Evolutionary conservation across 2,888 invertebrate species (phyloP).

Genomic region (Palloptera scutellata): DNA sequence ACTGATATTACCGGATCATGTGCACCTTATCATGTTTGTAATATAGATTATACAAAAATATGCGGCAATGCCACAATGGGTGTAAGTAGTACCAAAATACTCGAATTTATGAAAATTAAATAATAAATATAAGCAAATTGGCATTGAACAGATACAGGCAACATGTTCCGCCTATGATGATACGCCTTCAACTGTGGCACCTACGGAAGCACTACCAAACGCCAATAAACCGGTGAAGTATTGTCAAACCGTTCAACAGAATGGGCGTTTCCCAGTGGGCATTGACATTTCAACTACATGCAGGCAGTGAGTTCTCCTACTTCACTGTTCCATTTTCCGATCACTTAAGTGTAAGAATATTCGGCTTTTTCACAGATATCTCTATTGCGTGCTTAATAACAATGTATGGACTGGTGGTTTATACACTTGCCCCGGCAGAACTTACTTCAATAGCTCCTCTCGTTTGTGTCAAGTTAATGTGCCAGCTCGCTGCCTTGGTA

Average conservation of each 20-base stretch:
- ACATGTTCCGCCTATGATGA: constrained; percentile 46
- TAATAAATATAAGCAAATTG: neutral
- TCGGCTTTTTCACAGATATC: constrained; percentile 40
- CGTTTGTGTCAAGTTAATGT: constrained; percentile 36
- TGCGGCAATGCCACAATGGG: constrained; percentile 32
- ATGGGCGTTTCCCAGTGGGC: constrained; percentile 45
- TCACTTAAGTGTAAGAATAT: neutral
- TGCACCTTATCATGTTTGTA: constrained; percentile 49
- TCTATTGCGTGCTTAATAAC: constrained; percentile 42
- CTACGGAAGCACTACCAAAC: constrained; percentile 23
- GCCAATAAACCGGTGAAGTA: constrained; percentile 37
- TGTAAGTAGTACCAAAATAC: constrained; percentile 27
- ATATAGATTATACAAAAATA: constrained; percentile 36
- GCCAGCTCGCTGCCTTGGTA: constrained; percentile 44
- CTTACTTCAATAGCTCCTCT: constrained; percentile 43
- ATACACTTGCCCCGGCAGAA: constrained; percentile 48
- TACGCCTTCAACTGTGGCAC: neutral
- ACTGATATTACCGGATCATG: constrained; percentile 45
- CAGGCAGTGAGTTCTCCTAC: constrained; percentile 40
- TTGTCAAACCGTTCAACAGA: constrained; percentile 41
- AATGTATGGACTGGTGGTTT: constrained; percentile 47
- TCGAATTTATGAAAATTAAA: neutral
- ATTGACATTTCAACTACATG: constrained; percentile 46
- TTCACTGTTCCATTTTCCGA: neutral
- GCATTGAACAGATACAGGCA: constrained; percentile 33